Evolutionary conservation across 2,888 invertebrate genomes (phyloP), one percentile per base, ranked within the genome.

Genomic region (Nebria brevicollis): DNA sequence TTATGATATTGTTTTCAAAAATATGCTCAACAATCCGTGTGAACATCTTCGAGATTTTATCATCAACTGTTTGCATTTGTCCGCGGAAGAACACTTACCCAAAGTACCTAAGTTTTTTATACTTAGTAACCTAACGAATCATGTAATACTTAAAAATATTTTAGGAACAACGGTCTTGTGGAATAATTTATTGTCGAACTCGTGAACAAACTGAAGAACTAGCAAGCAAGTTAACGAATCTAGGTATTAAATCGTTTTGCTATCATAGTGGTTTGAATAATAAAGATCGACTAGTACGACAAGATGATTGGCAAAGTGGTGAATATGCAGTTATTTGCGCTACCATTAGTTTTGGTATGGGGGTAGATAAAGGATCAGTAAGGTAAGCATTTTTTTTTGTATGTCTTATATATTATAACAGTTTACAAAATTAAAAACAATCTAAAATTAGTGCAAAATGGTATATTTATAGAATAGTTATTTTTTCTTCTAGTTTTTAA

Each of bases 291-390:
- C 91, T 93, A 77, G 91, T 92, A 74, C 94, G 95, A 65, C 99
- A 99, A 89, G 95, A 96, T 87, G 93, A 94, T 84, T 99, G 99
- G 99, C 97, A 97, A 90, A 91, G 91, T 64, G 98, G 98, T 0
- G 94, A 94, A 84, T 94, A 94, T 85, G 94, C 96, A 1, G 95
- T 98, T 42, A 98, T 99, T 84, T 96, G 96, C 84, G 99, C 99
- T 4, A 99, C 99, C 0, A 95, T 99, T 82, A 98, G 98, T 86
- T 99, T 99, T 90, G 99, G 99, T 66, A 99, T 99, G 99, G 99
- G 99, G 73, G 97, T 99, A 2, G 99, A 99, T 89, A 99, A 99
- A 89, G 93, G 96, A 2, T 93, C 95, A 80, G 99, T 99, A 13
- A 92, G 95, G 94, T 94, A 85, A 85, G 84, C 82, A 74, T 11